Evolutionary conservation across 2,113 vertebrate species (phyloP).

Genomic region (Indicator indicator): DNA sequence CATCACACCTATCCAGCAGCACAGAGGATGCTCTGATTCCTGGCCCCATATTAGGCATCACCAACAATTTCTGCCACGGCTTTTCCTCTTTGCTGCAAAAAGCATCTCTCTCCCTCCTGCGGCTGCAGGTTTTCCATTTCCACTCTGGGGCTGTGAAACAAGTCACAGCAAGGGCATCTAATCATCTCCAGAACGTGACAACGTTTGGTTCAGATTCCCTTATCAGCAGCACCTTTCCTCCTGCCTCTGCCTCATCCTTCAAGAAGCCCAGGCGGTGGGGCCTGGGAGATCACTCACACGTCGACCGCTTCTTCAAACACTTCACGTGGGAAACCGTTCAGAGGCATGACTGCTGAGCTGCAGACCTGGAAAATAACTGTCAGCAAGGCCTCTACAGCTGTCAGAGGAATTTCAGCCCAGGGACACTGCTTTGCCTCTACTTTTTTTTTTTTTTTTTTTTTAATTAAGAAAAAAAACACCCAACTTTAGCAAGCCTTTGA

Average conservation of each 20-base stretch:
- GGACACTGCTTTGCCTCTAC: not conserved
- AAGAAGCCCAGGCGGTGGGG: constrained; percentile 50
- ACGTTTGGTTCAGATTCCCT: constrained; percentile 76
- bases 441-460: not conserved
- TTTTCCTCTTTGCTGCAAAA: constrained; percentile 33
- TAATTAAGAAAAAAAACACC: too few species aligned
- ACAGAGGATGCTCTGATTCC: not conserved
- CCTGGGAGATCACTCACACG: constrained; percentile 76
- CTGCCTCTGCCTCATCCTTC: constrained; percentile 40
- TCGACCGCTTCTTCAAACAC: constrained; percentile 74
- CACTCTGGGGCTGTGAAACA: constrained; percentile 53
- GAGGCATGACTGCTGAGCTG: constrained; percentile 58
- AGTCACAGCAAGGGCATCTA: constrained; percentile 74
- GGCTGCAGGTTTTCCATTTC: constrained; percentile 46
- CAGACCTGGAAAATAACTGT: constrained; percentile 85
- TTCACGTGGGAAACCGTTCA: constrained; percentile 71
- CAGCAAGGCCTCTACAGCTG: constrained; percentile 69
- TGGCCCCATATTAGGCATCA: fast-evolving
- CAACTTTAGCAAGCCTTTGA: not conserved
- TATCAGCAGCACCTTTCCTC: constrained; percentile 75
- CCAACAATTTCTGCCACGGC: not conserved
- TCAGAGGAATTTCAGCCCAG: constrained; percentile 72
- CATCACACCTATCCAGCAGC: not conserved
- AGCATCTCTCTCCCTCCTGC: not conserved
- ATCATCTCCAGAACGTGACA: constrained; percentile 74